Evolutionary conservation across 2,888 invertebrate genomes (phyloP), one percentile per base, ranked within the genome.

Genomic region (Heliconius erato): DNA sequence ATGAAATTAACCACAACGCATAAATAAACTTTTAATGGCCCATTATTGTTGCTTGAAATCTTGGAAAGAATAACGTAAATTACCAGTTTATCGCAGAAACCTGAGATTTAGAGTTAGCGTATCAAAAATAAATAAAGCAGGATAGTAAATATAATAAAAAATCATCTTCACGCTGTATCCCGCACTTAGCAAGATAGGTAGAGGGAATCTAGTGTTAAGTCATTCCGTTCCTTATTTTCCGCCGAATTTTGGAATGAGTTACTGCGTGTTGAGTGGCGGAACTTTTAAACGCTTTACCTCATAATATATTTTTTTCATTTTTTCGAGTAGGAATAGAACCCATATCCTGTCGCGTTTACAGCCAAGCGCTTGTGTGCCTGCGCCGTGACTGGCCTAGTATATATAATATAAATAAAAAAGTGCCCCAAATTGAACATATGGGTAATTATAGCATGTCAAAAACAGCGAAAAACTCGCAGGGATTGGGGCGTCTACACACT

Each of bases 21-120:
- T 86, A 82, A 83, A 84, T 79, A 79, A 85, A 81, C 83, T 82
- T 86, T 84, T 85, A 85, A 85, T 85, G 83, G 84, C 49, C 83
- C 81, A 86, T 85, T 85, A 85, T 84, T 83, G 83, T 84, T 81
- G 85, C 81, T 84, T 85, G 84, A 85, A 85, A 85, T 84, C 83
- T 82, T 80, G 81, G 84, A 84, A 83, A 83, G 80, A 82, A 68
- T 49, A 84, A 83, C 84, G 81, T 84, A 83, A 84, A 83, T 82
- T 85, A 26, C 9, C 69, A 69, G 54, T 84, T 83, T 84, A 84
- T 83, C 79, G 76, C 74, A 26, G 81, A 59, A 79, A 44, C 32
- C 26, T 28, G 63, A 79, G 40, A 67, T 44, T 5, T 11, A n/a
- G 26, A 67, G 67, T 6, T 5, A 67, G 28, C 54, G 71, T 54